These are phyloP conservation scores for Tolmerus cingulatus DNA, from an alignment of 2,888 invertebrate genomes.

Conservation along the genomic window DNA sequence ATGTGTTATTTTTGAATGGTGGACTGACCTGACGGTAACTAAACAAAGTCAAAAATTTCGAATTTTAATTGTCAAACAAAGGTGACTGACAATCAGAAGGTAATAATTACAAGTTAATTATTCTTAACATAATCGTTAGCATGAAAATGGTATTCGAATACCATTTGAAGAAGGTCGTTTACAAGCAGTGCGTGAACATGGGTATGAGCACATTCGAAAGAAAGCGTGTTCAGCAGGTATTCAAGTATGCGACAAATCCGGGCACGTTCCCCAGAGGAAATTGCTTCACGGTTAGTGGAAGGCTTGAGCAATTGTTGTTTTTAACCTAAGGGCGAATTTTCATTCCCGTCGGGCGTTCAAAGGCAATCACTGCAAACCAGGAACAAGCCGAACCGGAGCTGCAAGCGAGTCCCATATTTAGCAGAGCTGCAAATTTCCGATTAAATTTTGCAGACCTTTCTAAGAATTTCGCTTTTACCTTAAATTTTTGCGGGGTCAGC, in stretches of 20 bases:
- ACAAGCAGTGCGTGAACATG: not conserved
- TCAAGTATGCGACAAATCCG: conserved; percentile 1
- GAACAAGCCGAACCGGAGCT: not conserved
- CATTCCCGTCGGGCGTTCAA: not conserved
- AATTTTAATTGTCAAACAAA: too few species aligned
- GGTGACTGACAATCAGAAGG: too few species aligned
- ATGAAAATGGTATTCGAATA: not conserved
- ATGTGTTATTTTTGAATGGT: too few species aligned
- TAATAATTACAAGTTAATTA: too few species aligned
- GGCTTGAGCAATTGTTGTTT: not conserved
- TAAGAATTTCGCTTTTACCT: conserved; percentile 3
- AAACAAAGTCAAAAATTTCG: too few species aligned
- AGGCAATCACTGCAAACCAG: not conserved
- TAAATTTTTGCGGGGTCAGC: not conserved
- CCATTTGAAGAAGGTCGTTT: conserved; percentile 1
- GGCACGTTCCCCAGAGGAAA: not conserved
- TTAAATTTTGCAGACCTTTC: not conserved
- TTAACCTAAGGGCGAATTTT: conserved; percentile 2
- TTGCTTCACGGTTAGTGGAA: not conserved
- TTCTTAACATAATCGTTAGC: too few species aligned
- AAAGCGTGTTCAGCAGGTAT: conserved; percentile 1
- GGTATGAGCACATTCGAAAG: not conserved
- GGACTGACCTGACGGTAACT: too few species aligned
- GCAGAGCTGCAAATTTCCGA: not conserved
- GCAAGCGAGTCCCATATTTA: not conserved